These are phyloP conservation scores for Bombus superbus DNA, from an alignment of 1,140 invertebrate genomes.

Conservation along the genomic window DNA sequence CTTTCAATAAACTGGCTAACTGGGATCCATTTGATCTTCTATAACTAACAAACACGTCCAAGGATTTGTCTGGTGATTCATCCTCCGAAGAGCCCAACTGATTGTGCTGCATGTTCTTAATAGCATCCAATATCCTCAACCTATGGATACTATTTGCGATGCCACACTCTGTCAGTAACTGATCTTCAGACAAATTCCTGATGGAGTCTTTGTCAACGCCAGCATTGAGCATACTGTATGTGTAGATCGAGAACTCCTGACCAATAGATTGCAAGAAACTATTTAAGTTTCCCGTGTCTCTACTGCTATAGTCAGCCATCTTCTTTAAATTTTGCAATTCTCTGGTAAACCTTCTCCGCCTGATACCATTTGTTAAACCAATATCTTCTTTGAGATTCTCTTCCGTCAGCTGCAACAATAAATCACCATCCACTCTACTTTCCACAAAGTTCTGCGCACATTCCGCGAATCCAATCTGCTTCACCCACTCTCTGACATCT, in stretches of 20 bases:
- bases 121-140: conserved; percentile 93
- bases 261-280: conserved; percentile 94
- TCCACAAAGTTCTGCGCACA: conserved; percentile 93
- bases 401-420: conserved; percentile 96
- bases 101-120: conserved; percentile 88
- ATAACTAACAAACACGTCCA: conserved; percentile 99
- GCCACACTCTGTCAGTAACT: conserved; percentile 93
- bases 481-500: conserved; percentile 99
- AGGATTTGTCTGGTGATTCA: conserved; percentile 91
- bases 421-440: conserved; percentile 98
- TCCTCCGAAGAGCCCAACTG: conserved; percentile 86
- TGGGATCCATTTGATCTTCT: conserved; percentile 98
- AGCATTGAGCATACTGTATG: conserved; percentile 97
- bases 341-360: conserved; percentile 95
- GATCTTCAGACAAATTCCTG: conserved; percentile 93
- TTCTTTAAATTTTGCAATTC: conserved; percentile 97
- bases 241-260: conserved; percentile 97
- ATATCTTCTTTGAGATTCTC: conserved; percentile 96
- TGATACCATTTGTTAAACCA: conserved; percentile 96
- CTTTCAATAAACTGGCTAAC: conserved; percentile 95
- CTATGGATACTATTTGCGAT: conserved; percentile 98
- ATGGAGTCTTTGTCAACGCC: conserved; percentile 95
- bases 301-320: conserved; percentile 98
- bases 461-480: conserved; percentile 97
- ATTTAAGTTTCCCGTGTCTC: conserved; percentile 95